A percentile compares a stretch with the other conserved stretches of the same genome.
Conservation (phyloP, 2,888 invertebrate genomes). For the Scaeva pyrastri region DNA sequence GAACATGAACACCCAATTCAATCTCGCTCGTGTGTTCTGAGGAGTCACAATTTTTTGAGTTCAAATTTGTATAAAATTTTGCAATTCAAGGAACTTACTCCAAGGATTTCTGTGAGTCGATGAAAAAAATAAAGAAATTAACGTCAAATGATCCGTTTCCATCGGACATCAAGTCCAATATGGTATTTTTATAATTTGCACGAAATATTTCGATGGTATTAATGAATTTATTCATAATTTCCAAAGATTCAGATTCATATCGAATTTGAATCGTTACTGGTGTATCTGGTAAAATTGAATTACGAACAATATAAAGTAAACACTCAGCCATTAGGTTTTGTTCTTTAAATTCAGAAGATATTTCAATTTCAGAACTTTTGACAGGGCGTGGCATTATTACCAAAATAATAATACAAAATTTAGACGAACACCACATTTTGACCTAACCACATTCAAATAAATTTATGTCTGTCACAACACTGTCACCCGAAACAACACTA, state of each 20-base stretch:
- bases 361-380: background rate
- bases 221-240: background rate
- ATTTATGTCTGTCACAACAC: background rate
- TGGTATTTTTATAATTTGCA: background rate
- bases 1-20: too few species aligned
- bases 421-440: background rate
- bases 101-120: slow-evolving; percentile 7
- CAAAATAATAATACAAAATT: background rate
- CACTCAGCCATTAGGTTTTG: background rate
- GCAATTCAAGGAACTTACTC: background rate
- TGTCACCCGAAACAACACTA: background rate
- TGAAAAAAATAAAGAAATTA: background rate
- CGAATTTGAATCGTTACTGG: slow-evolving; percentile 1
- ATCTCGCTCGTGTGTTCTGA: too few species aligned
- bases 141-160: slow-evolving; percentile 1
- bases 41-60: background rate
- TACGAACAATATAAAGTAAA: background rate
- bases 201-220: background rate
- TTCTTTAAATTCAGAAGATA: background rate
- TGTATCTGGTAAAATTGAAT: background rate
- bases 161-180: background rate
- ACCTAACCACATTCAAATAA: background rate
- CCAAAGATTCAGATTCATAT: background rate
- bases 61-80: background rate
- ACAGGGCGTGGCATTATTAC: too few species aligned